phyloP scores from a whole-genome alignment of 2,888 invertebrate species.

The Oscheius sp. region DNA sequence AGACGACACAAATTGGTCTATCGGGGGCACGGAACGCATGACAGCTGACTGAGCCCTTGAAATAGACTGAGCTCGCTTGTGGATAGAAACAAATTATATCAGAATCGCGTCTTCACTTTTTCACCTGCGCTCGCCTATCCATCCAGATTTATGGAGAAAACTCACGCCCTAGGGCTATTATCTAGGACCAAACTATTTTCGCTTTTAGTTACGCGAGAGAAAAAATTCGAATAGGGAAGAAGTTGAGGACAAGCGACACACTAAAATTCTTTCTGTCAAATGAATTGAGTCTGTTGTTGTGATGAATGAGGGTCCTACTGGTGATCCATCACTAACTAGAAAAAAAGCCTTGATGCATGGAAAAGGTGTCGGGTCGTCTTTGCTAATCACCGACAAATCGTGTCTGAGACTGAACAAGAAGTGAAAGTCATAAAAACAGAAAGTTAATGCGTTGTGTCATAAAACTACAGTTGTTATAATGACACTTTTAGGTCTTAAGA shows the following conservation, averaged over 20 bases:
- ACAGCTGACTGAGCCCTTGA: slow-evolving; percentile 8
- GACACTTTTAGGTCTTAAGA: slow-evolving; percentile 33
- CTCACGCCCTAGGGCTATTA: background rate
- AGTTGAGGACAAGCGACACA: background rate
- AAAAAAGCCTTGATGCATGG: slow-evolving; percentile 22
- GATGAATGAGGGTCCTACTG: slow-evolving; percentile 11
- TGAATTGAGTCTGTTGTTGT: slow-evolving; percentile 1
- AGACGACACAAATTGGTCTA: slow-evolving; percentile 1
- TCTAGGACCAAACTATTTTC: no score
- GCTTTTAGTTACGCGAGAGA: background rate
- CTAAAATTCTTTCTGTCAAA: background rate
- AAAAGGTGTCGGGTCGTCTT: slow-evolving; percentile 1
- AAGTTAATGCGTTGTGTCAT: background rate
- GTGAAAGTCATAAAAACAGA: background rate
- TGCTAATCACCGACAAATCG: slow-evolving; percentile 16
- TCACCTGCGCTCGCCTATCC: slow-evolving; percentile 1
- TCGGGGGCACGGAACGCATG: background rate
- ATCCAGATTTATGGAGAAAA: slow-evolving; percentile 15
- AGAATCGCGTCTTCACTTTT: slow-evolving; percentile 12
- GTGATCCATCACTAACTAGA: slow-evolving; percentile 25
- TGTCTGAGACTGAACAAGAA: background rate
- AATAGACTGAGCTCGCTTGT: slow-evolving; percentile 17
- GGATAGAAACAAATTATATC: slow-evolving; percentile 18
- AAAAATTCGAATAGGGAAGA: background rate
- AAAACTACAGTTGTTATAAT: background rate